Evolutionary conservation across 2,888 invertebrate genomes (phyloP), one percentile per base, ranked within the genome.

Genomic region (Acholoe squamosa): DNA sequence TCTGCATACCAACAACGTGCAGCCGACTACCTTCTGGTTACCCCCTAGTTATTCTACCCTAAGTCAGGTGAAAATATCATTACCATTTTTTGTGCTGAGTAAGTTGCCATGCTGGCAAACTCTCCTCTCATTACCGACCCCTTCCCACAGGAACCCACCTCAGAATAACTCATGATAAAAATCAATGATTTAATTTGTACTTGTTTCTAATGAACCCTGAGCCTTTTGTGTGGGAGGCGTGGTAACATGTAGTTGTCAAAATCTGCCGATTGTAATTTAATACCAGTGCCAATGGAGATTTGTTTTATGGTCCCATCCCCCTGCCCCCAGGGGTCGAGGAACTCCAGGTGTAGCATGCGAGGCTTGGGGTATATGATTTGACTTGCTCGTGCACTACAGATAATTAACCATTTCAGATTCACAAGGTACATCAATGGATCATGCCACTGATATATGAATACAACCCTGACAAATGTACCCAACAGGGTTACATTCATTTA

Each of bases 261-360:
- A 86, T 86, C 86, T 86, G 86, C 86, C 31, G 86, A 86, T 86
- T 86, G 86, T 86, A 86, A 86, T 86, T 86, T 86, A 86, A 54
- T 54, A 25, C 52, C 52, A 52, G 51, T 51, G 52, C 86, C 86
- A 52, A 52, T 52, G 52, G 86, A 86, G 86, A 56, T 86, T 86
- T 86, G 56, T 56, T 86, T 86, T 54, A 43, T 86, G 25, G 33
- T 86, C 34, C 80, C 80, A 33, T 43, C n/a, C 34, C 19, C 16
- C 16, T 3, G 33, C 16, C 80, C n/a, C 80, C 22, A 33, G 33
- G 71, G 71, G 71, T 22, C 16, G 71, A 7, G 31, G 25, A 10
- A n/a, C n/a, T 5, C 3, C 71, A 71, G n/a, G n/a, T 71, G 16
- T 33, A 51, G 33, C 84, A 84, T 33, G 84, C 84, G n/a, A 33